Evolutionary conservation across 2,888 invertebrate species (phyloP), one percentile per base, ranked within the genome.

Genomic region (Phalera bucephala): DNA sequence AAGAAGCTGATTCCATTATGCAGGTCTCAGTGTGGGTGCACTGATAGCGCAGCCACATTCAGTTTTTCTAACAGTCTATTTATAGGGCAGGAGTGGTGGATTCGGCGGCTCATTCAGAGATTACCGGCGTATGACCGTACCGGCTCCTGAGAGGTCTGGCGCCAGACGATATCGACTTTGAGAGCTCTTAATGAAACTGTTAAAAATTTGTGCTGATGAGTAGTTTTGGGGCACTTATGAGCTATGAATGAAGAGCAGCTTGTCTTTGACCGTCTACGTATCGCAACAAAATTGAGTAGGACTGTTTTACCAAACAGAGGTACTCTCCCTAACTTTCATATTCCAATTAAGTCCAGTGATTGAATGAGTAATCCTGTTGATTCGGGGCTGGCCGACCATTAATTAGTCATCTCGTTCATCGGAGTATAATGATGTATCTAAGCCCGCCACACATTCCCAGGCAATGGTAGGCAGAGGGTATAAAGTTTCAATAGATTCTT

Each of bases 31-130:
- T 59, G 47, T 42, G 38, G 43, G 47, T 40, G 33, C 20, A 15
- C 45, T 64, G 77, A 78, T 80, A 79, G 69, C 56, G 45, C 60
- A 60, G 69, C 71, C 81, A 77, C 66, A 75, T 80, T 78, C 77
- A 77, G 73, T 80, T 84, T 83, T 83, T 80, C 72, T 67, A 45
- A 37, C 36, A 31, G 40, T 70, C 80, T 83, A 84, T 84, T 82
- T 76, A 64, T 59, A 70, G 68, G 58, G 41, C 65, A 58, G 70
- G 70, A 66, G 69, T 65, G 68, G 64, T 67, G 66, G 59, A 62
- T 64, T 69, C 72, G 69, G 72, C 74, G 72, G 68, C 71, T 72
- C 62, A 53, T 61, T 49, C 61, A 58, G 59, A 71, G 67, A 66
- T 72, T 66, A 71, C 50, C 56, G 57, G 51, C 52, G 58, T 54